These are phyloP conservation scores for Tyrannus savana DNA, from an alignment of 2,113 vertebrate species.

Conservation along the genomic window DNA sequence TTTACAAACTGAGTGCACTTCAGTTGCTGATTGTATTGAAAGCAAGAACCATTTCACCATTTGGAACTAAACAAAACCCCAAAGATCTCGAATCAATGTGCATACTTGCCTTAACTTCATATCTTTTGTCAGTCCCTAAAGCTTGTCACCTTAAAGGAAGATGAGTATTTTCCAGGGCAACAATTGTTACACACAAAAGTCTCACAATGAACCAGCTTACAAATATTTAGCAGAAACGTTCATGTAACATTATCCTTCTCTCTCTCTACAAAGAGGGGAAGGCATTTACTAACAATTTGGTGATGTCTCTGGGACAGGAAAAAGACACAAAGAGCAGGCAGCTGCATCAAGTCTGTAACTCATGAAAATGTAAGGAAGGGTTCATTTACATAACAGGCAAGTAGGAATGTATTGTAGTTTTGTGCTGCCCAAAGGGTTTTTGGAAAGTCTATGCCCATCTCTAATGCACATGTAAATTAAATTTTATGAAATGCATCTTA, in stretches of 20 bases:
- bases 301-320: not conserved
- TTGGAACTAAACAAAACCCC: not conserved
- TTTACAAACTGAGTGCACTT: not conserved
- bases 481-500: constrained; percentile 35
- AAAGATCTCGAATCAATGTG: not conserved
- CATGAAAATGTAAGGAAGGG: not conserved
- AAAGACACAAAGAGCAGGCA: not conserved
- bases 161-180: not conserved
- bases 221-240: not conserved
- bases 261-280: not conserved
- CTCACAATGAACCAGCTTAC: not conserved
- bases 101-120: not conserved
- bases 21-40: not conserved
- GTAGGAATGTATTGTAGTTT: not conserved
- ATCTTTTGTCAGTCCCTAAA: not conserved
- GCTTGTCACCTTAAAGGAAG: not conserved
- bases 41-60: not conserved
- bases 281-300: not conserved
- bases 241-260: not conserved
- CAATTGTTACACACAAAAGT: not conserved
- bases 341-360: not conserved
- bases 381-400: not conserved
- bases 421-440: not conserved
- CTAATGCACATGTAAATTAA: constrained; percentile 21
- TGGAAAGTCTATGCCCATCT: not conserved